These are phyloP conservation scores for Halichondria panicea DNA, from an alignment of 37 sponge, comb jelly and placozoan genomes.

Conservation along the genomic window DNA sequence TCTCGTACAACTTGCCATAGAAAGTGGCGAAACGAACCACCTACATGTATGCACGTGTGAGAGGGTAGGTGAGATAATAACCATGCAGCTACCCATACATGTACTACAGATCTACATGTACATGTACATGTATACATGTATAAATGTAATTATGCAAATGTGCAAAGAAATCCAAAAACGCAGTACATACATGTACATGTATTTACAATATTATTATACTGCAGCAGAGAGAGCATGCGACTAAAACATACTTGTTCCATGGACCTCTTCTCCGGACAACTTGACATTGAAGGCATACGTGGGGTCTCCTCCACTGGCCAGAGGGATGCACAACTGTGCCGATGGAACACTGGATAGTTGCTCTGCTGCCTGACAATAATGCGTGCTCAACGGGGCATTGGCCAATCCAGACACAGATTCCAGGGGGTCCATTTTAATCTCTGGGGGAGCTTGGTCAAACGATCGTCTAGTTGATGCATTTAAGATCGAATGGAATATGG, in stretches of 20 bases:
- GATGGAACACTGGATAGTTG: conserved; percentile 87
- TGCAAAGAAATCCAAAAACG: too few species aligned
- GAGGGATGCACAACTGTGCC: conserved; percentile 79
- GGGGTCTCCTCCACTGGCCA: conserved; percentile 96
- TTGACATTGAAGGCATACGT: conserved; percentile 97
- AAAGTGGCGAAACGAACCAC: conserved; percentile 96
- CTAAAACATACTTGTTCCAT: conserved; percentile 79
- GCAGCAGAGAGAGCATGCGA: background rate
- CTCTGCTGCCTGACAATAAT: conserved; percentile 86
- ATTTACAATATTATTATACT: too few species aligned
- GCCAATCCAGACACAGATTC: conserved; percentile 60
- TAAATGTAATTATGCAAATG: too few species aligned
- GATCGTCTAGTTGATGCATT: conserved; percentile 79
- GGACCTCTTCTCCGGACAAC: conserved; percentile 91
- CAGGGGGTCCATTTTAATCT: conserved; percentile 92
- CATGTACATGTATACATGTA: too few species aligned
- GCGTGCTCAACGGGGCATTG: conserved; percentile 37
- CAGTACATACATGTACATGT: background rate
- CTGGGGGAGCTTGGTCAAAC: conserved; percentile 84
- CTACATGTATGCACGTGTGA: conserved; percentile 15
- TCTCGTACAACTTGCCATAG: conserved; percentile 92
- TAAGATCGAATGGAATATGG: conserved; percentile 77
- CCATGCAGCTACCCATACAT: too few species aligned
- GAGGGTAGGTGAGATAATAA: background rate
- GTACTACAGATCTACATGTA: too few species aligned